These are phyloP conservation scores for Solenopsis invicta DNA, from an alignment of 1,140 invertebrate species.

Conservation along the genomic window DNA sequence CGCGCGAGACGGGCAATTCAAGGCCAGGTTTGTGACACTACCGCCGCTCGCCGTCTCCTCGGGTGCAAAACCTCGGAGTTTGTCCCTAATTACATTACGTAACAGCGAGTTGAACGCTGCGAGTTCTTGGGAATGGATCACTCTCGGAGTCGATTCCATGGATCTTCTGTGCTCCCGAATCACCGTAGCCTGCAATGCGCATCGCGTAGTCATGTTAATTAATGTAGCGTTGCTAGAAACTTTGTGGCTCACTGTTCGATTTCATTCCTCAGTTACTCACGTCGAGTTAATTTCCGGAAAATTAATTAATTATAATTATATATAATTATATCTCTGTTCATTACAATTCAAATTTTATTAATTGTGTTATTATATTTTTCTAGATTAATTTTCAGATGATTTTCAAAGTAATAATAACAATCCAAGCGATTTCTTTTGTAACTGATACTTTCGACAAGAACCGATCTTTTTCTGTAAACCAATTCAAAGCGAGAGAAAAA, in stretches of 20 bases:
- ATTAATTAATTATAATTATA: no score
- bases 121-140: constrained; percentile 73
- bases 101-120: constrained; percentile 77
- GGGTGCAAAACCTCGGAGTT: constrained; percentile 23
- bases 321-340: no score
- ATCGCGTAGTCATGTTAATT: background rate
- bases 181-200: constrained; percentile 77
- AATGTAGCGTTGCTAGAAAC: background rate
- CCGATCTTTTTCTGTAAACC: background rate
- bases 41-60: background rate
- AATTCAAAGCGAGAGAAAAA: background rate
- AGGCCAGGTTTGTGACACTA: background rate
- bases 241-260: background rate
- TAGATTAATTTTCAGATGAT: no score
- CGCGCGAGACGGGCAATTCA: constrained; percentile 73
- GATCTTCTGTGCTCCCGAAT: constrained; percentile 74
- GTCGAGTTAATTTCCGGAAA: background rate
- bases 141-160: background rate
- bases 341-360: no score
- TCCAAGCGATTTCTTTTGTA: no score
- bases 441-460: no score
- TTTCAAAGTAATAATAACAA: no score
- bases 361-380: no score
- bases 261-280: background rate
- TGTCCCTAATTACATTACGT: constrained; percentile 73